Evolutionary conservation across 2,113 vertebrate genomes (phyloP).

Genomic region (Rhinoptilus africanus): DNA sequence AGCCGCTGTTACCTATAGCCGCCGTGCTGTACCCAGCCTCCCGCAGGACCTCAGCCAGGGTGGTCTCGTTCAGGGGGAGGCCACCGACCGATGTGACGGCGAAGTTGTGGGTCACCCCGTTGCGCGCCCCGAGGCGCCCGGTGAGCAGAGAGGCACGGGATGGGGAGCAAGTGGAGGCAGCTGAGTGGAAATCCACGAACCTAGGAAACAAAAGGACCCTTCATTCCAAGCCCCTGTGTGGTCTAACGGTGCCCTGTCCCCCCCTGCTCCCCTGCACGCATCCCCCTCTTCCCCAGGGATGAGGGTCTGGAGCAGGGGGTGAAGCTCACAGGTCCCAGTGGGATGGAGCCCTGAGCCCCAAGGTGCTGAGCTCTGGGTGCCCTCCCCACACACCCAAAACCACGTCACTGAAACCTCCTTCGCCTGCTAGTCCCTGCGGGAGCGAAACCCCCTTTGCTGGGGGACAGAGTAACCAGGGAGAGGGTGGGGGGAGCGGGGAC

Average conservation of each 20-base stretch:
- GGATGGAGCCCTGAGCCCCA: neutral
- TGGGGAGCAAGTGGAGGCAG: slow-evolving; percentile 93
- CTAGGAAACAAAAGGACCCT: slow-evolving; percentile 41
- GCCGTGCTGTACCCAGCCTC: slow-evolving; percentile 85
- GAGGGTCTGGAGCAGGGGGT: neutral
- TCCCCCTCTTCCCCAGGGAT: too few species aligned
- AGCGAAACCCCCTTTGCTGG: neutral
- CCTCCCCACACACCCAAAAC: neutral
- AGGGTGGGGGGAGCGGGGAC: neutral
- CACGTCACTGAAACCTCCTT: neutral
- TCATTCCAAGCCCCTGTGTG: fast-evolving
- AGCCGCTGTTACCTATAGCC: slow-evolving; percentile 86
- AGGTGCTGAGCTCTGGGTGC: neutral
- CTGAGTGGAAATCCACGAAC: slow-evolving; percentile 91
- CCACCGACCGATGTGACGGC: slow-evolving; percentile 82
- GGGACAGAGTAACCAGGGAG: neutral
- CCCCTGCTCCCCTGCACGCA: fast-evolving
- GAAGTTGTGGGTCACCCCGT: slow-evolving; percentile 93
- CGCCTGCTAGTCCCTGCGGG: fast-evolving
- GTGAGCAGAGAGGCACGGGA: slow-evolving; percentile 93
- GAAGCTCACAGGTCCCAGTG: neutral
- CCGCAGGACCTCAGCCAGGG: slow-evolving; percentile 83
- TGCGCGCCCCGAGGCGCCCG: slow-evolving; percentile 87
- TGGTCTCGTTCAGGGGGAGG: slow-evolving; percentile 90
- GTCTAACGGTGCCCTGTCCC: fast-evolving